Evolutionary conservation across 1,140 invertebrate species (phyloP).

Genomic region (Cardiocondyla obscurior): DNA sequence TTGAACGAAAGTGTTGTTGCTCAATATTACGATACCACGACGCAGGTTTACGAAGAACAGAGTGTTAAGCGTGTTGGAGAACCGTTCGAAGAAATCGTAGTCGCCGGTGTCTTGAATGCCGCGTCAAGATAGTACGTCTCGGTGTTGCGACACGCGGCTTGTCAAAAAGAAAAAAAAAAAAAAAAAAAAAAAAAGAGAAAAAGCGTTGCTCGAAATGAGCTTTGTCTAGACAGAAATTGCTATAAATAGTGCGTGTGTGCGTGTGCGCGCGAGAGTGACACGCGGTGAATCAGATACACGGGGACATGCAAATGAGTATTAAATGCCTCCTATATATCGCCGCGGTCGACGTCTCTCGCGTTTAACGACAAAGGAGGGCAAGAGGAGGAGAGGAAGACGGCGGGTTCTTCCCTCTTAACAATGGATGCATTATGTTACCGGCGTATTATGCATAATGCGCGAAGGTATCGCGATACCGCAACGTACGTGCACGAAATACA

Average conservation of each 20-base stretch:
- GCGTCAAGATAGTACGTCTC: not conserved
- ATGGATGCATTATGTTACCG: slow-evolving; percentile 70
- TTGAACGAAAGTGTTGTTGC: slow-evolving; percentile 1
- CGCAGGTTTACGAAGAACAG: not conserved
- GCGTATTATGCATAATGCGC: slow-evolving; percentile 66
- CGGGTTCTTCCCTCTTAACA: slow-evolving; percentile 61
- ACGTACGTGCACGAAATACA: slow-evolving; percentile 61
- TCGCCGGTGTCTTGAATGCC: not conserved
- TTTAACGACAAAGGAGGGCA: slow-evolving; percentile 23
- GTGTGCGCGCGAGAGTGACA: slow-evolving; percentile 20
- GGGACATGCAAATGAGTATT: slow-evolving; percentile 68
- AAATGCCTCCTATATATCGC: slow-evolving; percentile 59
- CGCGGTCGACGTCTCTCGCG: slow-evolving; percentile 54
- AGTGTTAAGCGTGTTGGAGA: not conserved
- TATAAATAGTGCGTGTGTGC: slow-evolving; percentile 42
- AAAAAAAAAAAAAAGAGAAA: no score
- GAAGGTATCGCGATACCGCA: slow-evolving; percentile 56
- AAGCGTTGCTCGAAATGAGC: slow-evolving; percentile 21
- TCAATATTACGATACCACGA: not conserved
- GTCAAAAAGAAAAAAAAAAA: no score
- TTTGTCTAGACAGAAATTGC: slow-evolving; percentile 45
- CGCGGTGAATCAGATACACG: slow-evolving; percentile 21
- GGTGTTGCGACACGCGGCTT: not conserved
- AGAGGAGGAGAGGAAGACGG: not conserved
- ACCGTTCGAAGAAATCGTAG: not conserved